phyloP scores from a whole-genome alignment of 2,113 vertebrate genomes.

The Gymnobelideus leadbeateri region DNA sequence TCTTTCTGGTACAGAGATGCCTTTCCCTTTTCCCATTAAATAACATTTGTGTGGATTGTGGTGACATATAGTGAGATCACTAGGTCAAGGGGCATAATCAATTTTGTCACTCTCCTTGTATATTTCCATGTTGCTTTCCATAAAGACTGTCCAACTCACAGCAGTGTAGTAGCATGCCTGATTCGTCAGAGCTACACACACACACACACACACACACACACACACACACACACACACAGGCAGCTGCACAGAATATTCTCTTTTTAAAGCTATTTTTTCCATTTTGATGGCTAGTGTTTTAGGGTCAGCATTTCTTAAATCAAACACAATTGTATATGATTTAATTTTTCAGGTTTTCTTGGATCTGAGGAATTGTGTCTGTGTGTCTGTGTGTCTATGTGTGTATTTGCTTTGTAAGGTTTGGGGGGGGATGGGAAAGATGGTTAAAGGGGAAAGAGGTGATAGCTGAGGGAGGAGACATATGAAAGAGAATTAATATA shows the following conservation, averaged over 20 bases:
- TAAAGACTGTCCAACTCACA: neutral
- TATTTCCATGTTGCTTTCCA: neutral
- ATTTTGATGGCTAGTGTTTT: neutral
- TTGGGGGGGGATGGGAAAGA: neutral
- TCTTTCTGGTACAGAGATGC: neutral
- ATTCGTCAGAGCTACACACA: neutral
- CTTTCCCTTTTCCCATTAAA: neutral
- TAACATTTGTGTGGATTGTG: neutral
- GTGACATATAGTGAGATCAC: neutral
- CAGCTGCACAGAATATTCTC: neutral
- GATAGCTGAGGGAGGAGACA: neutral
- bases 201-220: too few species aligned
- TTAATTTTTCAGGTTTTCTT: neutral
- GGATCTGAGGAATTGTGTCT: neutral
- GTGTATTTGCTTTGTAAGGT: neutral
- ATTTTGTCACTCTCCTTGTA: neutral
- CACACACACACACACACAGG: too few species aligned
- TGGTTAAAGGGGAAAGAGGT: neutral
- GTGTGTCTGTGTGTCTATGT: neutral
- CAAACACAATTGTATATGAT: neutral
- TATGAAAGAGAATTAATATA: neutral
- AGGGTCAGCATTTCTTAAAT: neutral
- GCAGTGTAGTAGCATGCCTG: neutral
- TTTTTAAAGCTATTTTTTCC: neutral
- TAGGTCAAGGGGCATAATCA: neutral